Conservation (phyloP, 2,113 vertebrate genomes). For the Bungarus multicinctus region DNA sequence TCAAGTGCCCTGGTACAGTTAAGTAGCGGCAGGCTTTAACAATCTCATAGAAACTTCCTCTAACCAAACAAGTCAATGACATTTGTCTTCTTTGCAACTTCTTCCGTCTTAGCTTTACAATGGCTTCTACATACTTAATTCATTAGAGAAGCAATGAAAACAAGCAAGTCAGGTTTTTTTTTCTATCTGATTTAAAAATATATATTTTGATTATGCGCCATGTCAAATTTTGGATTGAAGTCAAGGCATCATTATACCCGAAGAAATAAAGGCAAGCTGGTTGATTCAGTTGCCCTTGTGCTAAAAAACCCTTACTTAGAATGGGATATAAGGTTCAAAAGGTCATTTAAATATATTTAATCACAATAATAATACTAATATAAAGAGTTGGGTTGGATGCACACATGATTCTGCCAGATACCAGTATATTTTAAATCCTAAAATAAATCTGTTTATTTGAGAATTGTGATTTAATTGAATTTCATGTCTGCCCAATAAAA, state of each 20-base stretch:
- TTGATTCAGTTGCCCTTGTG: not conserved
- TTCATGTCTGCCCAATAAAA: not conserved
- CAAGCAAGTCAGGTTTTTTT: not conserved
- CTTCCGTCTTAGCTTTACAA: not conserved
- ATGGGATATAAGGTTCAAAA: not conserved
- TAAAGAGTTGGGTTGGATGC: not conserved
- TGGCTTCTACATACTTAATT: not conserved
- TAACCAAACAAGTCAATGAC: not conserved
- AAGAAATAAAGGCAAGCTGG: not conserved
- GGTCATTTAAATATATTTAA: not conserved
- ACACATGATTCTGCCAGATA: not conserved
- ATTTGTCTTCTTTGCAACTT: not conserved
- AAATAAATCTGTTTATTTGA: not conserved
- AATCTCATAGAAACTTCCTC: not conserved
- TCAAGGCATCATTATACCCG: not conserved
- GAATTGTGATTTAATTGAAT: not conserved
- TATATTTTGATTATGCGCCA: not conserved
- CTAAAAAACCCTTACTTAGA: not conserved
- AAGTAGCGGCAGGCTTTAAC: not conserved
- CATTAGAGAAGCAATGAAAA: not conserved
- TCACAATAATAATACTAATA: not conserved
- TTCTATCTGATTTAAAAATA: not conserved
- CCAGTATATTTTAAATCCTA: not conserved
- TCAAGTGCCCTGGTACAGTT: not conserved
- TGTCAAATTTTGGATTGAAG: not conserved